phyloP scores from a whole-genome alignment of 2,888 invertebrate genomes.

The Holacanthella duospinosa region DNA sequence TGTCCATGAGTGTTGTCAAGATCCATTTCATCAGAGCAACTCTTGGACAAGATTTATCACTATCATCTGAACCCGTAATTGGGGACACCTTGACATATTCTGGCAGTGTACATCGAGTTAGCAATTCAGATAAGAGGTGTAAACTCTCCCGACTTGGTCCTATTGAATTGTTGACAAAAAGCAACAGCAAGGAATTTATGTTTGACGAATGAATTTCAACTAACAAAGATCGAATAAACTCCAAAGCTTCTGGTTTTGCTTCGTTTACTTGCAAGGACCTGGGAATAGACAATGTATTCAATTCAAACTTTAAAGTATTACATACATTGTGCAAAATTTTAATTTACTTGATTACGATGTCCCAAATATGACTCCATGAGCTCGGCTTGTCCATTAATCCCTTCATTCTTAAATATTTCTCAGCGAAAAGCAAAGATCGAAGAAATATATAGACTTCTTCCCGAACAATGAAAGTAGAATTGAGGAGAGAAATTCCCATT shows the following conservation, averaged over 20 bases:
- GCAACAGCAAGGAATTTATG: constrained; percentile 17
- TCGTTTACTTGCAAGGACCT: constrained; percentile 24
- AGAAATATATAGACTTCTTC: constrained; percentile 24
- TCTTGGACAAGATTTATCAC: constrained; percentile 5
- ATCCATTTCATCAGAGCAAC: constrained; percentile 14
- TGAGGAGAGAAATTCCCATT: constrained; percentile 21
- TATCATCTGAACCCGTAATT: not conserved
- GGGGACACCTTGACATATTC: constrained; percentile 7
- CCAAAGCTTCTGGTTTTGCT: constrained; percentile 16
- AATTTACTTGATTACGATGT: constrained; percentile 22
- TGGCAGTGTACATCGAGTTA: constrained; percentile 25
- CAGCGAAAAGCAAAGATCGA: constrained; percentile 24
- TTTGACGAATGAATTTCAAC: constrained; percentile 24
- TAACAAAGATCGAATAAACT: constrained; percentile 24
- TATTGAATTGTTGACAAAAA: constrained; percentile 16
- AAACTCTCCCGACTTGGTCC: constrained; percentile 19
- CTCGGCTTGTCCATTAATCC: constrained; percentile 13
- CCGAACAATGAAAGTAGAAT: constrained; percentile 14
- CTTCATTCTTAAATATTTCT: constrained; percentile 19
- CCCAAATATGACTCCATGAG: constrained; percentile 31
- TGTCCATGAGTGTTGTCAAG: not conserved
- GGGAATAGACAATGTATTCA: too few species aligned
- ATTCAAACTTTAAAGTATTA: too few species aligned
- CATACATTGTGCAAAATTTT: not conserved
- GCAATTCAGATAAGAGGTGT: constrained; percentile 21